Evolutionary conservation across 2,888 invertebrate species (phyloP).

Genomic region (Perizoma flavofasciatum): DNA sequence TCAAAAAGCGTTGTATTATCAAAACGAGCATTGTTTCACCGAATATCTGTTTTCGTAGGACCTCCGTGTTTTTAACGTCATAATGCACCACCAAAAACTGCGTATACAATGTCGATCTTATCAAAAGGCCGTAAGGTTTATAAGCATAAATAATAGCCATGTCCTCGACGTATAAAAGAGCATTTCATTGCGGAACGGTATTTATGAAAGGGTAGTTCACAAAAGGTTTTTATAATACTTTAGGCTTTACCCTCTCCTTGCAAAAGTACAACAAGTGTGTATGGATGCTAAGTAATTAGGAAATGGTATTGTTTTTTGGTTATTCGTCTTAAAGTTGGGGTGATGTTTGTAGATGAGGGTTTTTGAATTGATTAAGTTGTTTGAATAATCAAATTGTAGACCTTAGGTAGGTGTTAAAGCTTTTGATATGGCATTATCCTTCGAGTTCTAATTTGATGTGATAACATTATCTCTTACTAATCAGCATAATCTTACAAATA

Average conservation of each 20-base stretch:
- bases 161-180: constrained; percentile 72
- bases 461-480: no score
- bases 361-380: constrained; percentile 34
- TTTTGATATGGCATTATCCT: no score
- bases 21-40: constrained; percentile 72
- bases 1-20: constrained; percentile 71
- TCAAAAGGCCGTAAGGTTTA: constrained; percentile 14
- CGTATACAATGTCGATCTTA: constrained; percentile 19
- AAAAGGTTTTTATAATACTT: constrained; percentile 79
- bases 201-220: constrained; percentile 68
- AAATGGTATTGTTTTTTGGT: constrained; percentile 17
- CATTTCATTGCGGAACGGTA: constrained; percentile 59
- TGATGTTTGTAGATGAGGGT: constrained; percentile 41
- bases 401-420: not conserved
- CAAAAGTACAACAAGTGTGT: constrained; percentile 57
- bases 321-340: constrained; percentile 39
- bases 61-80: constrained; percentile 61
- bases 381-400: constrained; percentile 29
- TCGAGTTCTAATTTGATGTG: no score
- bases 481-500: no score
- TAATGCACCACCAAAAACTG: constrained; percentile 40
- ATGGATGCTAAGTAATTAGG: constrained; percentile 57
- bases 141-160: constrained; percentile 26
- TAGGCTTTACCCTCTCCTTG: constrained; percentile 64
- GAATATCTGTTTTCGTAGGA: constrained; percentile 68